These are phyloP conservation scores for Acronicta psi DNA, from an alignment of 2,888 invertebrate species.

Conservation along the genomic window DNA sequence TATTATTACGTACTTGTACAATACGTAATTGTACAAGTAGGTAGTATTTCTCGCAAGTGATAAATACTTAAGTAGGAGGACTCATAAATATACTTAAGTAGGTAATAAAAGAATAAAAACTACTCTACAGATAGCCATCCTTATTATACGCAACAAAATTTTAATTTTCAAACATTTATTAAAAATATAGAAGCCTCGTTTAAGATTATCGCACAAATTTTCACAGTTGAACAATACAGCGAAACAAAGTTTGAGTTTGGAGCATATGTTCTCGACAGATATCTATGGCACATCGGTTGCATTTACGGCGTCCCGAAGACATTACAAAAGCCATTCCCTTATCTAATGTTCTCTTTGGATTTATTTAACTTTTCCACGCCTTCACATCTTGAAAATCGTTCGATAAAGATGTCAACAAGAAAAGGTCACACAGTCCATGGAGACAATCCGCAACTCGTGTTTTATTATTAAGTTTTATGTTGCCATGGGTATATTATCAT, in stretches of 20 bases:
- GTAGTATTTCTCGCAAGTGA: too few relatives aligned
- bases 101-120: too few relatives aligned
- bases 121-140: neutral
- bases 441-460: conserved; percentile 64
- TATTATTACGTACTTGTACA: too few relatives aligned
- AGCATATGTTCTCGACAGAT: conserved; percentile 76
- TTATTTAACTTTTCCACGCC: conserved; percentile 88
- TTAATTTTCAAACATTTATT: too few relatives aligned
- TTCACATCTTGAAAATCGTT: conserved; percentile 83
- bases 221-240: conserved; percentile 19
- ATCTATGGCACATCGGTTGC: conserved; percentile 85
- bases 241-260: conserved; percentile 69
- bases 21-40: too few relatives aligned
- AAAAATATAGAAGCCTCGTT: too few relatives aligned
- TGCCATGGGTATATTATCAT: conserved; percentile 12
- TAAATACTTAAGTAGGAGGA: too few relatives aligned
- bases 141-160: too few relatives aligned
- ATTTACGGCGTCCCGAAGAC: conserved; percentile 88
- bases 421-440: conserved; percentile 76
- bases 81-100: too few relatives aligned
- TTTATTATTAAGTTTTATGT: conserved; percentile 60
- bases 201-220: neutral
- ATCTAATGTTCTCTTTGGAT: conserved; percentile 87
- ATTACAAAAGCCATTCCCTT: conserved; percentile 88
- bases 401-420: conserved; percentile 86